Base-by-base conservation (phyloP, 2,888 invertebrate genomes). In the Empis livida region DNA sequence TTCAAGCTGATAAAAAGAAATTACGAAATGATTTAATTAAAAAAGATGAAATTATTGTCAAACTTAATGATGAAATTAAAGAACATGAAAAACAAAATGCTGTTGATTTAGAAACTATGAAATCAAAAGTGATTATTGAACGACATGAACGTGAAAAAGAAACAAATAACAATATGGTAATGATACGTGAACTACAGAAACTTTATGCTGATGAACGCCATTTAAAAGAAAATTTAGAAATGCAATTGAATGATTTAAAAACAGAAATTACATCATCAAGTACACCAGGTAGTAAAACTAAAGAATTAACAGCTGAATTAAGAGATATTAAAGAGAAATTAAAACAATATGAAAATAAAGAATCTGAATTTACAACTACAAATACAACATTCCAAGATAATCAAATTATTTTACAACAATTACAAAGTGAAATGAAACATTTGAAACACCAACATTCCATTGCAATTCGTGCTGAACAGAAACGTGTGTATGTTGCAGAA, bases 141-240 rank as follows among this genome's bases (percentile, higher is more conserved):
- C 81, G 87, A 49, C 82, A 84, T 59, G 88, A 90, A 57, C 72
- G 87, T 47, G 89, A 91, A 63, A 82, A 82, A 57, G 88, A 90
- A 62, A 80, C 83, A 50, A 78, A 77, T 47, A 83, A 89, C 62
- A 80, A 88, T 67, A 76, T 80, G 50, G 75, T 82, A 16, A 83
- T 85, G 79, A 72, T 89, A 56, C 80, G 87, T 55, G 90, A 91
- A 63, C 65, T 91, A 10, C 88, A 92, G 60, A 75, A 82, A 57
- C 74, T 87, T 47, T 69, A 89, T 45, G 77, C 80, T 16, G 79
- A 80, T 50, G 91, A 91, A 61, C 76, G 86, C 23, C 79, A 78
- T 53, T 73, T 75, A 0, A 84, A 82, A 60, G 88, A 89, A 60
- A 79, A 80, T 51, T 68, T 86, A 6, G 87, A 90, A 64, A 70